Evolutionary conservation across 2,888 invertebrate genomes (phyloP).

Genomic region (Thalpophila matura): DNA sequence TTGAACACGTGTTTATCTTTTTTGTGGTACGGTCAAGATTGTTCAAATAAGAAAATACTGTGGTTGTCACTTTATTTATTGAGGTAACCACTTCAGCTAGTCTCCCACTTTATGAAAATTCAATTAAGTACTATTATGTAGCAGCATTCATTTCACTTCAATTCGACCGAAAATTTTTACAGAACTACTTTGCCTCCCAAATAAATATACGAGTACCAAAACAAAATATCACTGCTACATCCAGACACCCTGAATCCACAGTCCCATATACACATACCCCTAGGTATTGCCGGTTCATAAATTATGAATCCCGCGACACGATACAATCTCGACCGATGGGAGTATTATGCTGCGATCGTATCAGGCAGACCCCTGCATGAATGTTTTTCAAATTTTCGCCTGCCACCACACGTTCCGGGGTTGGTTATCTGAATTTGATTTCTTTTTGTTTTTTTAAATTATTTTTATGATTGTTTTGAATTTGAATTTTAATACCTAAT

Average conservation of each 20-base stretch:
- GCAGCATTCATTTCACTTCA: no score
- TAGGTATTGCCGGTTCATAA: slow-evolving; percentile 82
- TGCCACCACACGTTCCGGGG: slow-evolving; percentile 40
- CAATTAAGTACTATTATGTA: no score
- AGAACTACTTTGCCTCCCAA: background rate
- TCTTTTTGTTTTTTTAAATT: slow-evolving; percentile 11
- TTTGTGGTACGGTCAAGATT: no score
- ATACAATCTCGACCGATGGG: slow-evolving; percentile 86
- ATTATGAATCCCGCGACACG: slow-evolving; percentile 84
- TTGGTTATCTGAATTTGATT: slow-evolving; percentile 15
- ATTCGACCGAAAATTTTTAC: no score
- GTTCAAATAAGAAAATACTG: no score
- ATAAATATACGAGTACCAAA: background rate
- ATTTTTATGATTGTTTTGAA: background rate
- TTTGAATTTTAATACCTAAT: background rate
- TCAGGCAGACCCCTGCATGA: slow-evolving; percentile 57
- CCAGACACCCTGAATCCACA: slow-evolving; percentile 53
- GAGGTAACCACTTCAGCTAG: no score
- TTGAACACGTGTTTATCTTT: no score
- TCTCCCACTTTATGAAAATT: no score
- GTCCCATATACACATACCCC: slow-evolving; percentile 69
- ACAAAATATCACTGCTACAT: slow-evolving; percentile 21
- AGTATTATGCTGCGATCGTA: slow-evolving; percentile 82
- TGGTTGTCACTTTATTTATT: no score
- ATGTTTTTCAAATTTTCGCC: slow-evolving; percentile 73